These are phyloP conservation scores for Cheiracanthium punctorium DNA, from an alignment of 2,888 invertebrate genomes.

Conservation along the genomic window DNA sequence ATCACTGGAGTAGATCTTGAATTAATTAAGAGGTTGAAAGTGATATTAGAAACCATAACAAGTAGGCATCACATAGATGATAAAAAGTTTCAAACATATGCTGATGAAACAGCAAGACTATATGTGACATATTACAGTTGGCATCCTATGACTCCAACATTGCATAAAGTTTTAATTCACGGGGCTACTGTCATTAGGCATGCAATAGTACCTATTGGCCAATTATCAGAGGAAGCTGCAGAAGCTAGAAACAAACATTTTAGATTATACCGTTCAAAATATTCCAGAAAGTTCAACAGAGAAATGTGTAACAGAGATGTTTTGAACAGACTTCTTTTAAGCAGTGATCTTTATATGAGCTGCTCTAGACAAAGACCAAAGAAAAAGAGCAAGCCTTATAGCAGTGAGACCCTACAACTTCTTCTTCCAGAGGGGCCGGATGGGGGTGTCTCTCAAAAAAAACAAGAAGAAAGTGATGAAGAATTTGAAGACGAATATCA, in stretches of 20 bases:
- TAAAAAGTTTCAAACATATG: conserved; percentile 21
- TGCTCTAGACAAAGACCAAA: too few relatives aligned
- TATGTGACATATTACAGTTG: conserved; percentile 50
- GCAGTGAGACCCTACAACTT: too few relatives aligned
- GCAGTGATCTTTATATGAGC: too few relatives aligned
- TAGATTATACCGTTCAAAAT: too few relatives aligned
- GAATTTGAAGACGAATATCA: too few relatives aligned
- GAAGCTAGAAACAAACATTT: conserved; percentile 27
- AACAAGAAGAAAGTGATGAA: too few relatives aligned
- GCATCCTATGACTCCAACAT: conserved; percentile 51
- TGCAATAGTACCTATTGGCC: conserved; percentile 23
- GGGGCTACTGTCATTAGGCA: conserved; percentile 25
- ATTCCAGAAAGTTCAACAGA: too few relatives aligned
- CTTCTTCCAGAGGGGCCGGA: too few relatives aligned
- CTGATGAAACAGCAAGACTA: conserved; percentile 34
- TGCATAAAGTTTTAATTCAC: conserved; percentile 46
- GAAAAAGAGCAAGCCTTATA: too few relatives aligned
- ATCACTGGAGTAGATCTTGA: neutral
- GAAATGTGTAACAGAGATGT: too few relatives aligned
- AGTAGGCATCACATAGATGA: conserved; percentile 14
- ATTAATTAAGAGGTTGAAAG: neutral
- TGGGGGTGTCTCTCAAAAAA: too few relatives aligned
- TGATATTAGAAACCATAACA: conserved; percentile 5
- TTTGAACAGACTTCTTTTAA: too few relatives aligned
- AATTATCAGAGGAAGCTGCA: conserved; percentile 25